Conservation (phyloP, 2,797 vertebrate species). For the Anguilla marmorata region DNA sequence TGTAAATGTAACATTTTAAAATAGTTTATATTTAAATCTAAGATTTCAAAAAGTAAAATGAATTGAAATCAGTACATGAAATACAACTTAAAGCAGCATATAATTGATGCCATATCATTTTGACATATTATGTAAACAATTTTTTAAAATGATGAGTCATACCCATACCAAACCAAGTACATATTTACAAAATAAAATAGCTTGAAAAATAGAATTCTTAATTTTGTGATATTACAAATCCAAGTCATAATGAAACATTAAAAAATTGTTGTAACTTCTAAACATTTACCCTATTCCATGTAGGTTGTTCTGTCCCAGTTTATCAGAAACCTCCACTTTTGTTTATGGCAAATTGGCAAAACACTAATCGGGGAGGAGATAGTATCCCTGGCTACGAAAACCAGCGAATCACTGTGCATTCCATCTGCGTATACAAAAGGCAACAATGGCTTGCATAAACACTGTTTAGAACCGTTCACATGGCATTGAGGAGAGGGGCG, state of each 20-base stretch:
- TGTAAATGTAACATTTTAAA: too few species aligned
- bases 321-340: slow-evolving; percentile 60
- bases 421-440: slow-evolving; percentile 93
- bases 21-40: too few species aligned
- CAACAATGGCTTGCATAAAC: slow-evolving; percentile 99
- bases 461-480: slow-evolving; percentile 99
- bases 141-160: too few species aligned
- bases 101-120: too few species aligned
- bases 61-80: too few species aligned
- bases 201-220: neutral
- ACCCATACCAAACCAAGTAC: too few species aligned
- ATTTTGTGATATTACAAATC: neutral
- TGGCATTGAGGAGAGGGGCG: slow-evolving; percentile 99
- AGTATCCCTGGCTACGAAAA: slow-evolving; percentile 91
- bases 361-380: slow-evolving; percentile 90
- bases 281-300: neutral
- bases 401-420: slow-evolving; percentile 97
- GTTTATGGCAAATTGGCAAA: slow-evolving; percentile 69
- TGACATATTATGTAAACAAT: too few species aligned
- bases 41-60: too few species aligned
- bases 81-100: too few species aligned
- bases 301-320: slow-evolving; percentile 55
- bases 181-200: too few species aligned
- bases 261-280: neutral
- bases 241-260: neutral